Evolutionary conservation across 2,797 vertebrate species (phyloP).

Genomic region (Picus viridis): DNA sequence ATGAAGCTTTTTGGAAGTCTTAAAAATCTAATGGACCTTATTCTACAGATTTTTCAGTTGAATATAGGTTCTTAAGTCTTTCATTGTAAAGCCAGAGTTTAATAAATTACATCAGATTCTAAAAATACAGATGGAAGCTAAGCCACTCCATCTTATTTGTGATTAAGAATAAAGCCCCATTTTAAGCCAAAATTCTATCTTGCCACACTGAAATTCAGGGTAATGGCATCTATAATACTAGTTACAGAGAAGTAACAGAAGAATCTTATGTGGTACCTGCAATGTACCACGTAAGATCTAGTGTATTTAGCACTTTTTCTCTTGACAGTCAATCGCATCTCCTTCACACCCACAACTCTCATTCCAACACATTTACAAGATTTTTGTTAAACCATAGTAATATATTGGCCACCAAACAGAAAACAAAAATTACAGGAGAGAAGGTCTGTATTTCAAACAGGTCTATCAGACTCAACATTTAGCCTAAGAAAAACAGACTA

Average conservation of each 20-base stretch:
- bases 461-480: neutral
- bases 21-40: neutral
- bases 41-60: neutral
- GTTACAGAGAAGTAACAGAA: neutral
- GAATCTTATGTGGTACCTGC: neutral
- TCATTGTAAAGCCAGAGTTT: neutral
- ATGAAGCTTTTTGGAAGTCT: neutral
- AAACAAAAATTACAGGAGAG: neutral
- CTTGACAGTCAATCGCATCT: neutral
- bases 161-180: neutral
- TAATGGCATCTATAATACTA: neutral
- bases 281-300: no score
- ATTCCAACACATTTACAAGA: neutral
- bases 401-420: neutral
- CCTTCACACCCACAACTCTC: neutral
- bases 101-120: neutral
- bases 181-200: neutral
- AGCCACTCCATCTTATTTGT: neutral
- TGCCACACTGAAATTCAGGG: neutral
- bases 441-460: neutral
- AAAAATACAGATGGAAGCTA: neutral
- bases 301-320: neutral
- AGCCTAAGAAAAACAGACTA: neutral
- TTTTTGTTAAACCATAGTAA: neutral
- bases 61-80: neutral